Conservation (phyloP, 30 jellyfish, hydroid and myxozoan genomes). For the Rhopilema esculentum region DNA sequence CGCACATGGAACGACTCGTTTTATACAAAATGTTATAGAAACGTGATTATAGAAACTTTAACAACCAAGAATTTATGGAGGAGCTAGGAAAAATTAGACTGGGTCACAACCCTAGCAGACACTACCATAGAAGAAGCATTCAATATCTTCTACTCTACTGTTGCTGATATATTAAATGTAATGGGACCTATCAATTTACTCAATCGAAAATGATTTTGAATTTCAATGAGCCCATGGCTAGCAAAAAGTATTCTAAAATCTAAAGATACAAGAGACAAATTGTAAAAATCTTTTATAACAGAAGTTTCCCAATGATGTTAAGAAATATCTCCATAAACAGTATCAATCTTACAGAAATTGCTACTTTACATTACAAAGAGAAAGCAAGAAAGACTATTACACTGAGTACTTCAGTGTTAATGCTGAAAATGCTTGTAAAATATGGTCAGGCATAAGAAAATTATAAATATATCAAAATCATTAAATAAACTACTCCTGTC, state of each 20-base stretch:
- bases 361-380: neutral
- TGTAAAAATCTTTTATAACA: too few relatives aligned
- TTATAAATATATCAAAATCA: too few relatives aligned
- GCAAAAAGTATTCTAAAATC: too few relatives aligned
- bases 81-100: slow-evolving; percentile 7
- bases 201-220: neutral
- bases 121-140: neutral
- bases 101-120: slow-evolving; percentile 2
- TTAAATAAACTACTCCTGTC: neutral
- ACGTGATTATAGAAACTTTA: slow-evolving; percentile 2
- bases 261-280: too few relatives aligned
- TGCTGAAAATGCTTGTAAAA: neutral
- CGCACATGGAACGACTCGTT: neutral
- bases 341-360: too few relatives aligned
- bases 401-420: neutral
- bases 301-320: too few relatives aligned
- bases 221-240: neutral
- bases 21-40: neutral
- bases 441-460: too few relatives aligned
- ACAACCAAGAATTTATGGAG: slow-evolving; percentile 5
- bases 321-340: neutral
- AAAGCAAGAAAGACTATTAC: neutral
- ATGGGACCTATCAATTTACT: neutral
- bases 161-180: neutral
- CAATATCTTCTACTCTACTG: neutral